Conservation (phyloP, 2,888 invertebrate genomes). For the Stenotaenia linearis region DNA sequence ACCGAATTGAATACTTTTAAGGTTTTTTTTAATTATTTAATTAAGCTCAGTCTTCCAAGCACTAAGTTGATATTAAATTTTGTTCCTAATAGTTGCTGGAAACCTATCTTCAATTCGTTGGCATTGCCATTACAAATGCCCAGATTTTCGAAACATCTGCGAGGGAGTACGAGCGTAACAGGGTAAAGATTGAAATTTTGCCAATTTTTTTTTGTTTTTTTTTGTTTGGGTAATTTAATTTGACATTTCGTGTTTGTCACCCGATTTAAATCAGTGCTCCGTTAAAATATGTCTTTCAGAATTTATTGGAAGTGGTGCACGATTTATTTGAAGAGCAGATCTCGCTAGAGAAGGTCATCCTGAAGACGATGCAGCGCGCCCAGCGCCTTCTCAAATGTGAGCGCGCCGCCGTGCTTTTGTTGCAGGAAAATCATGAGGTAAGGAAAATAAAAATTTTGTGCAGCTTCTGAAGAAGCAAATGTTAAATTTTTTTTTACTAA, state of each 20-base stretch:
- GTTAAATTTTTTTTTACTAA: not conserved
- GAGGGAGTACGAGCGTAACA: slow-evolving; percentile 53
- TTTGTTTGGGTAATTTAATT: not conserved
- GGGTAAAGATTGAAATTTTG: slow-evolving; percentile 44
- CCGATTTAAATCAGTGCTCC: not conserved
- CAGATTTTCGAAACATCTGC: slow-evolving; percentile 53
- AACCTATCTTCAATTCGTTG: slow-evolving; percentile 54
- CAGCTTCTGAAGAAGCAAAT: not conserved
- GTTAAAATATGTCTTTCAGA: slow-evolving; percentile 46
- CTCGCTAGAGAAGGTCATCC: slow-evolving; percentile 51
- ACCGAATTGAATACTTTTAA: too few relatives aligned
- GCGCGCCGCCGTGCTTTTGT: slow-evolving; percentile 51
- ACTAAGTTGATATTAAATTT: not conserved
- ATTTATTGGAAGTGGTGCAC: slow-evolving; percentile 53
- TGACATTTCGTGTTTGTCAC: not conserved
- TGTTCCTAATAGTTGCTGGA: slow-evolving; percentile 49
- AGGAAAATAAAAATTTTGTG: slow-evolving; percentile 4
- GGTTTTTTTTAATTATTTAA: too few relatives aligned
- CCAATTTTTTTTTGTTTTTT: not conserved
- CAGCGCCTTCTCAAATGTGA: slow-evolving; percentile 52
- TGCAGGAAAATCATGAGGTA: slow-evolving; percentile 48
- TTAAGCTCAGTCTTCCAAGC: too few relatives aligned
- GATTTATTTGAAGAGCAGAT: slow-evolving; percentile 55
- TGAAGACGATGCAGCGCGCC: slow-evolving; percentile 53
- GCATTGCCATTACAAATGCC: slow-evolving; percentile 53